Evolutionary conservation across 2,113 vertebrate genomes (phyloP).

Genomic region (Podocnemis expansa): DNA sequence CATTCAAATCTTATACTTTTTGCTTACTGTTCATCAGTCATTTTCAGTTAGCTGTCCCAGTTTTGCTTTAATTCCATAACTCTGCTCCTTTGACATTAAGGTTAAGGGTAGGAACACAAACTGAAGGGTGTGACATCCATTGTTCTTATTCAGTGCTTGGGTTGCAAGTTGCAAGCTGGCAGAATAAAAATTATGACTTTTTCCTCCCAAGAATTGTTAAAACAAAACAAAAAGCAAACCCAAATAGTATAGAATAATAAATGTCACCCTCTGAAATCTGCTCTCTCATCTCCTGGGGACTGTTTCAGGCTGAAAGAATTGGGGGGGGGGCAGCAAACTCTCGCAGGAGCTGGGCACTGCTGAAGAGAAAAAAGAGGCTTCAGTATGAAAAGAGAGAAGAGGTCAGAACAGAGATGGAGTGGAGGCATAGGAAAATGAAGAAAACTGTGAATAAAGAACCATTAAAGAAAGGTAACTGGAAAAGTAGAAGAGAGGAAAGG

Average conservation of each 20-base stretch:
- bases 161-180: neutral
- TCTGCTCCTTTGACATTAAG: constrained; percentile 56
- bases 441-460: neutral
- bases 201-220: constrained; percentile 39
- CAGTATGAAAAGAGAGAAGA: neutral
- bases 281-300: neutral
- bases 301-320: neutral
- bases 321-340: neutral
- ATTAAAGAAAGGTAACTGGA: neutral
- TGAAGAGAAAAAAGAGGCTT: neutral
- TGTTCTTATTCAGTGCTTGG: constrained; percentile 60
- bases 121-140: constrained; percentile 46
- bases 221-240: constrained; percentile 11
- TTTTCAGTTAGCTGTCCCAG: constrained; percentile 38
- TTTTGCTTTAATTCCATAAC: constrained; percentile 47
- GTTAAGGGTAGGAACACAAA: constrained; percentile 54
- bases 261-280: neutral
- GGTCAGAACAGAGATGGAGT: neutral
- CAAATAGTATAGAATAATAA: constrained; percentile 21
- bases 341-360: neutral
- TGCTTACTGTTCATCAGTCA: constrained; percentile 42
- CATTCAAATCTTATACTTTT: constrained; percentile 9
- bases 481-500: neutral
- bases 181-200: constrained; percentile 31
- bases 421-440: neutral